A percentile compares a stretch with the other conserved stretches of the same genome.
Conservation (phyloP, 2,797 vertebrate species). For the Apogon talboti region DNA sequence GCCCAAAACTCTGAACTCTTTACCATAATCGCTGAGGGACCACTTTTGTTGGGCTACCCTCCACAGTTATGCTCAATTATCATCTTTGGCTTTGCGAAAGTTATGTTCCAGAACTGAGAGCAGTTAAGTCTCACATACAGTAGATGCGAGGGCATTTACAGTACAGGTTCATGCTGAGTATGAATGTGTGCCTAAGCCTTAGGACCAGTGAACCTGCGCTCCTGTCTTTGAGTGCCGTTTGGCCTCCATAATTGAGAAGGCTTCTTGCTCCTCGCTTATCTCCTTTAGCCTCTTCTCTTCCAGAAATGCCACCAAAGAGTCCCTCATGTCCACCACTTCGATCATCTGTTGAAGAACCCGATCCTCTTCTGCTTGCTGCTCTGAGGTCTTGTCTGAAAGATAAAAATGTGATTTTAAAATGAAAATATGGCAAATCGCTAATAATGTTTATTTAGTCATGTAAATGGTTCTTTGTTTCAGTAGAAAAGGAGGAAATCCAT, state of each 20-base stretch:
- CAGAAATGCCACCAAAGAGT: constrained; percentile 89
- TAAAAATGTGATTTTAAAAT: neutral
- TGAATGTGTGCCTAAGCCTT: constrained; percentile 11
- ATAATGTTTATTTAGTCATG: too few species aligned
- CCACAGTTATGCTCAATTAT: neutral
- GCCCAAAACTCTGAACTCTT: constrained; percentile 7
- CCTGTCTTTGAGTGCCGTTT: constrained; percentile 75
- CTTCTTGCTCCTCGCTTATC: constrained; percentile 78
- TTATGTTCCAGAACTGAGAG: constrained; percentile 27
- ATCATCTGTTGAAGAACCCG: constrained; percentile 86
- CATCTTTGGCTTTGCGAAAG: constrained; percentile 74
- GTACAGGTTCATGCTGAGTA: constrained; percentile 2
- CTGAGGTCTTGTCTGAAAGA: constrained; percentile 85
- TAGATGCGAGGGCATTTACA: neutral
- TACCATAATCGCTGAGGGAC: neutral
- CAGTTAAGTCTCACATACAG: constrained; percentile 19
- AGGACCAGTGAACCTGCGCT: constrained; percentile 83
- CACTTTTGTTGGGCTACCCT: constrained; percentile 10
- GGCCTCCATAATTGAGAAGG: constrained; percentile 74
- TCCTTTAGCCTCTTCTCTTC: constrained; percentile 91
- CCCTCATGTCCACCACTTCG: constrained; percentile 91
- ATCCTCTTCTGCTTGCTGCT: constrained; percentile 83
- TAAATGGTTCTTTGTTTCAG: too few species aligned
- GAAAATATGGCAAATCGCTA: too few species aligned
- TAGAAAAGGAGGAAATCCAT: too few species aligned